These are phyloP conservation scores for Poecilia velifera DNA, from an alignment of 2,797 vertebrate species.

Conservation along the genomic window DNA sequence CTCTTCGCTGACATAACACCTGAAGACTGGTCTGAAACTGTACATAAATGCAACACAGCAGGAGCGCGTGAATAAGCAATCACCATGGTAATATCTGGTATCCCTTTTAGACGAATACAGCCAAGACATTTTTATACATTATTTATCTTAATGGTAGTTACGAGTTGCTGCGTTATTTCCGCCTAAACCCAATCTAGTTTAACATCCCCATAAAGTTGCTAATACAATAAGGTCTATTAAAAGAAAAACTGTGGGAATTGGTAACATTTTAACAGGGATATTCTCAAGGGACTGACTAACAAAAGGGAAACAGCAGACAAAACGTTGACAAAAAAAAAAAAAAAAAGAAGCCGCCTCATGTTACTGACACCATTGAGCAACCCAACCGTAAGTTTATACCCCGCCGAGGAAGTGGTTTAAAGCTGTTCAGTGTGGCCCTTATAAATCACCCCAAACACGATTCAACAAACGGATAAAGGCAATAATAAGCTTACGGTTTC, in stretches of 20 bases:
- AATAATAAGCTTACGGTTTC: slow-evolving; percentile 26
- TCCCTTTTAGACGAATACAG: not conserved
- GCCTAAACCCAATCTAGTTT: not conserved
- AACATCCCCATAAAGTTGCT: not conserved
- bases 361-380: slow-evolving; percentile 3
- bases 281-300: not conserved
- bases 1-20: not conserved
- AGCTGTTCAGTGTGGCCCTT: not conserved
- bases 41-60: not conserved
- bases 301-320: slow-evolving; percentile 8
- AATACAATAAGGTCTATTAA: not conserved
- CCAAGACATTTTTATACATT: not conserved
- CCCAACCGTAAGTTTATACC: slow-evolving; percentile 15
- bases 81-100: not conserved
- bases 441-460: slow-evolving; percentile 15
- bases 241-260: accelerated
- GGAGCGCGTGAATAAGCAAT: not conserved
- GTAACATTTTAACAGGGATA: not conserved
- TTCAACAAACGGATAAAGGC: slow-evolving; percentile 35
- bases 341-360: slow-evolving; percentile 24
- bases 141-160: not conserved
- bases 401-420: slow-evolving; percentile 22
- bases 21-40: not conserved
- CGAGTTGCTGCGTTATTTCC: not conserved
- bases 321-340: slow-evolving; percentile 28